These are phyloP conservation scores for Apistogramma diplotaenia DNA, from an alignment of 2,113 vertebrate genomes.

Conservation along the genomic window DNA sequence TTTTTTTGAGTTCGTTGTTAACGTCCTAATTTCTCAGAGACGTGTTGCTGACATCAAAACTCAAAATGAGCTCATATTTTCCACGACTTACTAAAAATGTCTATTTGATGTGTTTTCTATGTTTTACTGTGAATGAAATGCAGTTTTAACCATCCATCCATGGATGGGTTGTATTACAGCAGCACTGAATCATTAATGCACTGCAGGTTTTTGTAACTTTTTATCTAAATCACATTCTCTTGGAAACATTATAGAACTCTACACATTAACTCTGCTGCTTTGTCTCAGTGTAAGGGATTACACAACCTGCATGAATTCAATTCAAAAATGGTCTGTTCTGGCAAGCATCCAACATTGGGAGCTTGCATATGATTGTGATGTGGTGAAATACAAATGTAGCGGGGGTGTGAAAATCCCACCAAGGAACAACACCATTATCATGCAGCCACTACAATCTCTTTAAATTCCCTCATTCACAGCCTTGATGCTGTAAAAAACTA, in stretches of 20 bases:
- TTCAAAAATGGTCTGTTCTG: neutral
- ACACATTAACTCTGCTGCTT: no score
- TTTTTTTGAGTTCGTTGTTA: neutral
- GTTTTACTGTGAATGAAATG: no score
- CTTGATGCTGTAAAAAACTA: neutral
- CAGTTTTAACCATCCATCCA: no score
- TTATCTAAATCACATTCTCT: no score
- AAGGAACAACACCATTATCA: neutral
- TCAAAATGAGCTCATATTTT: neutral
- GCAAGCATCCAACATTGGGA: neutral
- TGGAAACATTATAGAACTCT: no score
- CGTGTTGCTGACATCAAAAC: neutral
- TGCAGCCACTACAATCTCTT: no score
- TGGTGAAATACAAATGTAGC: neutral
- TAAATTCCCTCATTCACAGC: neutral
- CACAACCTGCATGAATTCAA: neutral
- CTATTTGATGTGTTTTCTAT: no score
- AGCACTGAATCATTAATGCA: no score
- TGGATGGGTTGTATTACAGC: no score
- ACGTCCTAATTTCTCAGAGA: neutral
- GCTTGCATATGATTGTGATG: neutral
- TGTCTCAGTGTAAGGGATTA: neutral
- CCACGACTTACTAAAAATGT: neutral
- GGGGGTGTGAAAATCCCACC: neutral
- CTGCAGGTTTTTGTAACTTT: no score